These are phyloP conservation scores for Punctoribates punctum DNA, from an alignment of 2,888 invertebrate species.

Conservation along the genomic window DNA sequence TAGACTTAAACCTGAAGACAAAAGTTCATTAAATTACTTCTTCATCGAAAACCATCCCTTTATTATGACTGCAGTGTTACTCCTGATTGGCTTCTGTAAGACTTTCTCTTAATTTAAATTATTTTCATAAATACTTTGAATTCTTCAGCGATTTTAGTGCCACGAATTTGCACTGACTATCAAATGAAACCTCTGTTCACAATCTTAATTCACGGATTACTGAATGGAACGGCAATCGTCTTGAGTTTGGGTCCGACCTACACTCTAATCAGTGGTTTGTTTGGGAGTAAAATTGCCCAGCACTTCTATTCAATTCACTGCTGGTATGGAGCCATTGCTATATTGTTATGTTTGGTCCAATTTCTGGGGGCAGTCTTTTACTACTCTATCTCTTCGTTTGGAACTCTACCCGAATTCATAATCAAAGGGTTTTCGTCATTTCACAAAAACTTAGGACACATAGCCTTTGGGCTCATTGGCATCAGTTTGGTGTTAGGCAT, in stretches of 20 bases:
- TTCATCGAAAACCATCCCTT: neutral
- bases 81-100: neutral
- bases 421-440: no score
- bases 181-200: neutral
- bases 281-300: neutral
- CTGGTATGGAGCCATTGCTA: neutral
- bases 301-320: slow-evolving; percentile 21
- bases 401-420: neutral
- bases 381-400: neutral
- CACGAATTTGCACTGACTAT: neutral
- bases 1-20: neutral
- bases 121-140: neutral
- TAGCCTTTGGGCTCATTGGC: no score
- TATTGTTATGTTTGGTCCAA: neutral
- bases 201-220: neutral
- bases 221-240: neutral
- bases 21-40: neutral
- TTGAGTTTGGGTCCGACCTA: neutral
- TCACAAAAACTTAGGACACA: no score
- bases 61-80: neutral
- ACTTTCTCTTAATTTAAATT: neutral
- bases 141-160: slow-evolving; percentile 16
- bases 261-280: neutral
- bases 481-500: neutral
- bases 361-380: neutral